Percentiles rank a stretch among this genome's conserved stretches.
Conservation (phyloP, 2,797 vertebrate species). For the Limosa lapponica region DNA sequence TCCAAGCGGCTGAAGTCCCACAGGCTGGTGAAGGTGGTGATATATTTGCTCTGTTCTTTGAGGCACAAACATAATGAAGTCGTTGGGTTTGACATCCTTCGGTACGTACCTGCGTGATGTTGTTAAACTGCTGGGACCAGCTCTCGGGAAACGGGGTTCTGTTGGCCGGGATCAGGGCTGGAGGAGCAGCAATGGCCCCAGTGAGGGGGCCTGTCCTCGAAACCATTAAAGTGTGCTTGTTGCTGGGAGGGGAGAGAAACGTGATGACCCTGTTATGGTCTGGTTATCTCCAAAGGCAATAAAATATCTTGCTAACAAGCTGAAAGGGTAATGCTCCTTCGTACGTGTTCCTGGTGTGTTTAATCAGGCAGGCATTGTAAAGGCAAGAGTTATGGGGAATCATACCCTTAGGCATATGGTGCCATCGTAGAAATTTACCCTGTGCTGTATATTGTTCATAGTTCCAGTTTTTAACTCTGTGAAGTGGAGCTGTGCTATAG, state of each 20-base stretch:
- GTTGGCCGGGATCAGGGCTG: accelerated
- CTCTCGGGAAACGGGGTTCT: neutral
- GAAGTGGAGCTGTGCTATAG: neutral
- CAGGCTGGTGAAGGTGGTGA: neutral
- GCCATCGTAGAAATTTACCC: neutral
- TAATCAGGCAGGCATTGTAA: neutral
- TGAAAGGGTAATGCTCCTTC: accelerated
- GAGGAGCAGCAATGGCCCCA: neutral
- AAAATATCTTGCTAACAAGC: neutral
- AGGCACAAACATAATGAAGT: neutral
- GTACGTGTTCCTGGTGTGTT: accelerated
- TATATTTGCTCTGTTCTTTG: accelerated
- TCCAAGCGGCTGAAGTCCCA: neutral
- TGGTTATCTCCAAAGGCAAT: neutral
- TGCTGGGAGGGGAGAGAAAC: neutral
- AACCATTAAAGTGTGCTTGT: accelerated
- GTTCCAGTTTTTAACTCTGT: neutral
- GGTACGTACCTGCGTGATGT: accelerated
- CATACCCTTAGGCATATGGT: accelerated
- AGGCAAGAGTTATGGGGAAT: accelerated
- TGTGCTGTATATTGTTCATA: accelerated
- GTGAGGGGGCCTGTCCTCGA: accelerated
- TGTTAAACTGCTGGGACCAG: neutral
- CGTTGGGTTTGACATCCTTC: neutral
- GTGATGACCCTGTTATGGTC: accelerated